A percentile compares a stretch with the other conserved stretches of the same genome.
phyloP scores from a whole-genome alignment of 2,113 vertebrate genomes.

The Casuarius casuarius region DNA sequence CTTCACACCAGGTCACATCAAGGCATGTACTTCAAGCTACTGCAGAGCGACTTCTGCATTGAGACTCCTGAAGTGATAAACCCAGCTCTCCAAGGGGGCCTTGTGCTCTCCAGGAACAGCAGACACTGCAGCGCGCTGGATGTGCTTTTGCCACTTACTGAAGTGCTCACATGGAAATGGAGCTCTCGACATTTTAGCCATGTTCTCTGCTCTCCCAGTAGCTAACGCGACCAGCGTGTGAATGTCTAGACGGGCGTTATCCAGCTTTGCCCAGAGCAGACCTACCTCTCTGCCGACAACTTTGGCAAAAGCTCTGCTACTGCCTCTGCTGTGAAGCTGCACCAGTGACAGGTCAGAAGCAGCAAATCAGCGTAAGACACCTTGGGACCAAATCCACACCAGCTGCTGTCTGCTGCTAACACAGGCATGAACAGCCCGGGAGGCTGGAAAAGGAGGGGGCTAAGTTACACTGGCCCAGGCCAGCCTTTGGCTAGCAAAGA shows the following conservation, averaged over 20 bases:
- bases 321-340: accelerated
- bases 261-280: neutral
- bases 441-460: neutral
- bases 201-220: too few species aligned
- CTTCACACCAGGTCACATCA: neutral
- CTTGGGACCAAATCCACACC: neutral
- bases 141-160: accelerated
- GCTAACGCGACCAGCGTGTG: accelerated
- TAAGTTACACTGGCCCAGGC: accelerated
- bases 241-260: accelerated
- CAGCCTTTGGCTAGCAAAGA: neutral
- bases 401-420: neutral
- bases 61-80: accelerated
- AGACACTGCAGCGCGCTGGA: accelerated
- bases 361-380: neutral
- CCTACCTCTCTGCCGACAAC: accelerated
- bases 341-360: accelerated
- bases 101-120: neutral
- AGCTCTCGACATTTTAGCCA: neutral
- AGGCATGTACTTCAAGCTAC: neutral
- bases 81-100: neutral
- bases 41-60: neutral
- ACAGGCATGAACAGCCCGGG: neutral
- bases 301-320: neutral
- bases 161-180: neutral